Evolutionary conservation across 2,113 vertebrate genomes (phyloP).

Genomic region (crab-eating macaque (Macaca fascicularis)): T2T-MFA8v1.1 NC_088379.1:95797501-95798000

Average conservation of each 20-base stretch:
- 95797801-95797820: not conserved
- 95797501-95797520: not conserved
- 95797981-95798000: not conserved
- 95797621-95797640: not conserved
- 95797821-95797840: not conserved
- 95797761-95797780: not conserved
- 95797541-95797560: not conserved
- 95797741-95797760: not conserved
- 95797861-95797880: not conserved
- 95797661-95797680: not conserved
- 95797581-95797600: not conserved
- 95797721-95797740: not conserved
- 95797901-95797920: not conserved
- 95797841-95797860: not conserved
- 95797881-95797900: not conserved
- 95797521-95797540: not conserved
- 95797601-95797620: not conserved
- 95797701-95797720: not conserved
- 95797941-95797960: too few species aligned
- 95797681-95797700: not conserved
- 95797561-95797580: not conserved
- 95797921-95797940: not conserved
- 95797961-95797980: not conserved
- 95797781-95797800: not conserved
- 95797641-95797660: not conserved